Conservation (phyloP, 2,113 vertebrate genomes). For the Psephotus haematonotus region DNA sequence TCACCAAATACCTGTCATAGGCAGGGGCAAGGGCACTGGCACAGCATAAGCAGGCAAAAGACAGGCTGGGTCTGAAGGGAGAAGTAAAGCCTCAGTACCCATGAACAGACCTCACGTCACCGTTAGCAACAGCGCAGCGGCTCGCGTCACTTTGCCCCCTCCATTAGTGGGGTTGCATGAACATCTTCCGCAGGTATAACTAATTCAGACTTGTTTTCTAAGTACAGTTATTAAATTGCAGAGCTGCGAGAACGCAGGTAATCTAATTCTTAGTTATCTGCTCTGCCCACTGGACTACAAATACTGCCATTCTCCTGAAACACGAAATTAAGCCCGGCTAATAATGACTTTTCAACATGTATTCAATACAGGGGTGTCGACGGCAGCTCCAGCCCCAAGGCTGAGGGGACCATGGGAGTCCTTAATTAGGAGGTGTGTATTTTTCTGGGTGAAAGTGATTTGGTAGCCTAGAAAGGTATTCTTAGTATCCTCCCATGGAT, state of each 20-base stretch:
- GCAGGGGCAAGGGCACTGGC: not conserved
- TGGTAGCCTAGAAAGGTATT: not conserved
- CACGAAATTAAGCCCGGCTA: not conserved
- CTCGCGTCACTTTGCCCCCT: not conserved
- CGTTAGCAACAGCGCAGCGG: fast-evolving
- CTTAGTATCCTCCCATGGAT: not conserved
- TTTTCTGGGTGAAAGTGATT: not conserved
- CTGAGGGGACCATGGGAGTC: not conserved
- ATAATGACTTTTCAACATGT: not conserved
- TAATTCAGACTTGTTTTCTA: not conserved
- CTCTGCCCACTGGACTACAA: not conserved
- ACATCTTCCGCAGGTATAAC: not conserved
- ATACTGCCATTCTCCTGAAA: not conserved
- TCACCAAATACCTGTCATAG: not conserved
- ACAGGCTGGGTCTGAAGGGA: not conserved
- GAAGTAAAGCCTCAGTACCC: not conserved
- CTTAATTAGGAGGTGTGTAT: not conserved
- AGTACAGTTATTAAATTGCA: not conserved
- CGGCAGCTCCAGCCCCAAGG: not conserved
- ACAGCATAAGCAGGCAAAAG: not conserved
- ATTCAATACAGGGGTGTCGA: not conserved
- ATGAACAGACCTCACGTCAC: not conserved
- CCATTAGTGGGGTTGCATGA: not conserved
- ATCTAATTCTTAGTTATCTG: not conserved
- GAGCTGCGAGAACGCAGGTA: not conserved